A percentile compares a stretch with the other conserved stretches of the same genome.
Conservation (phyloP, 1,140 invertebrate species). For the Amyelois transitella region DNA sequence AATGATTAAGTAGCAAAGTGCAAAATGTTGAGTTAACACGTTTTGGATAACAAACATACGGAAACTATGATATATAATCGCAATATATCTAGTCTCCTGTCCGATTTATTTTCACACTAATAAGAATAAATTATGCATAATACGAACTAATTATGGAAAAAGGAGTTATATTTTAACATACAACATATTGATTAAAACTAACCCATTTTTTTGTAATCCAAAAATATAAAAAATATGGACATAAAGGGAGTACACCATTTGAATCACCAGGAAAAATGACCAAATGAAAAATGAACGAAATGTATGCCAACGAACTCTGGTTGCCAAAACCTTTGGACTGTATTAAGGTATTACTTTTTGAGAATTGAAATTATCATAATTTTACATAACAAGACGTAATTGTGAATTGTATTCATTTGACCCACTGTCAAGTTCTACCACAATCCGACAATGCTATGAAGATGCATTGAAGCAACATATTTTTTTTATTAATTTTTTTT, state of each 20-base stretch:
- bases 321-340: neutral
- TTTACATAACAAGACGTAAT: slow-evolving; percentile 1
- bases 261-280: slow-evolving; percentile 1
- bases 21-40: neutral
- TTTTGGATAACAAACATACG: too few relatives aligned
- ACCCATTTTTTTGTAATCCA: too few relatives aligned
- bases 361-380: slow-evolving; percentile 1
- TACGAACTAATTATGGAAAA: too few relatives aligned
- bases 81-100: too few relatives aligned
- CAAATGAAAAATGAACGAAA: neutral
- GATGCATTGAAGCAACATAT: too few relatives aligned
- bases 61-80: too few relatives aligned
- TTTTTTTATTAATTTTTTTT: too few relatives aligned
- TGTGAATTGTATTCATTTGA: neutral
- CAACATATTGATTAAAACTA: too few relatives aligned
- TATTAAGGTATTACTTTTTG: neutral
- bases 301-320: neutral
- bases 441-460: neutral
- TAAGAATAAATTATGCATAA: too few relatives aligned
- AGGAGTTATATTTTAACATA: too few relatives aligned
- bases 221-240: neutral
- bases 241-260: neutral
- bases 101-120: too few relatives aligned
- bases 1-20: too few relatives aligned
- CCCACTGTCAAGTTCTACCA: neutral